These are phyloP conservation scores for Symphodus melops DNA, from an alignment of 2,113 vertebrate genomes.

Conservation along the genomic window DNA sequence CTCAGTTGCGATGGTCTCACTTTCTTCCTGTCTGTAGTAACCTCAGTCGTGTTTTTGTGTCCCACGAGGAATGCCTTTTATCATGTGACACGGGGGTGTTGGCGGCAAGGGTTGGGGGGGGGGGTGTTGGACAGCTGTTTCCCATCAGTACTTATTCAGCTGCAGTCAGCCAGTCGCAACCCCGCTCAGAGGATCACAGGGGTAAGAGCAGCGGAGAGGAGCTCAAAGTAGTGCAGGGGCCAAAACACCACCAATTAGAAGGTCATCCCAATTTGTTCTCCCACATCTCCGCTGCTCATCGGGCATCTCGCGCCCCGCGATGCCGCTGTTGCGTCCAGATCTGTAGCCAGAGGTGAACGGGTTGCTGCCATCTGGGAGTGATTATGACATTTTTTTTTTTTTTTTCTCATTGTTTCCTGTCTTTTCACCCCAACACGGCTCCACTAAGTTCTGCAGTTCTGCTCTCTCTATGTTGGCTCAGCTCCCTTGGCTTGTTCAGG, in stretches of 20 bases:
- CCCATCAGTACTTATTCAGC: constrained; percentile 77
- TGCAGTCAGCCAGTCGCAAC: constrained; percentile 60
- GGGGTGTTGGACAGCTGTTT: constrained; percentile 79
- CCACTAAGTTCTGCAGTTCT: constrained; percentile 47
- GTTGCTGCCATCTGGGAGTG: constrained; percentile 79
- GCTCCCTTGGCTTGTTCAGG: constrained; percentile 68
- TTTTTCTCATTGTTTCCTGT: constrained; percentile 82
- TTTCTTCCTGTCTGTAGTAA: constrained; percentile 77
- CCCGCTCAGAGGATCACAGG: constrained; percentile 57
- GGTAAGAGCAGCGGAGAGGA: constrained; percentile 39
- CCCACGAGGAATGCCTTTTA: constrained; percentile 75
- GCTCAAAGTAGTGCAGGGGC: constrained; percentile 57
- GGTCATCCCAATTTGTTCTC: constrained; percentile 81
- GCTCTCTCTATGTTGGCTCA: constrained; percentile 59
- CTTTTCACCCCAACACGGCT: constrained; percentile 66
- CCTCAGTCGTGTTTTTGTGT: constrained; percentile 65
- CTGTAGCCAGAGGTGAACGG: constrained; percentile 62
- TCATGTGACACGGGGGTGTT: constrained; percentile 71
- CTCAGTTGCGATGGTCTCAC: constrained; percentile 50
- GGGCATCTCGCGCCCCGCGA: constrained; percentile 30
- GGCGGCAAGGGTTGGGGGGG: constrained; percentile 21
- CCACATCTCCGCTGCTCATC: constrained; percentile 62
- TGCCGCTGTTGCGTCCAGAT: constrained; percentile 48
- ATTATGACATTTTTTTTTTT: constrained; percentile 81
- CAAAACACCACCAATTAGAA: constrained; percentile 75